Evolutionary conservation across 2,797 vertebrate species (phyloP).

Genomic region (Oreortyx pictus): DNA sequence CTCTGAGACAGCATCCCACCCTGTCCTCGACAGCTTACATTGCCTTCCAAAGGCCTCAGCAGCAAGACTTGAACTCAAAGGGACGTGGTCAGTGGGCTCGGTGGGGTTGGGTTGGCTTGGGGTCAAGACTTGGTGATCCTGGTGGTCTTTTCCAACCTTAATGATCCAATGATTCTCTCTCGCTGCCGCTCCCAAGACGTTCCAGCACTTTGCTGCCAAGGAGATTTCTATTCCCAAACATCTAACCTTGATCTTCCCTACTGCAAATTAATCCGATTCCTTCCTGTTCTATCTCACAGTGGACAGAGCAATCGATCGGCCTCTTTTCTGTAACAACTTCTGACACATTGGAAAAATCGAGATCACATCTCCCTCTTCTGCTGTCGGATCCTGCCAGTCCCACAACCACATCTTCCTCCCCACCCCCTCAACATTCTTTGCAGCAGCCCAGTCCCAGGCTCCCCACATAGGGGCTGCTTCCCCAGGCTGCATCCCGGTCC

Average conservation of each 20-base stretch:
- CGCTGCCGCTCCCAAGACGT: rapidly evolving
- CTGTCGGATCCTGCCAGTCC: not conserved
- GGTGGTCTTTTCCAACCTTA: no score
- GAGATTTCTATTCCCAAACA: not conserved
- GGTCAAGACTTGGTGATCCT: no score
- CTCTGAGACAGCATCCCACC: rapidly evolving
- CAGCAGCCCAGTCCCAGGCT: rapidly evolving
- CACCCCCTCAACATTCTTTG: not conserved
- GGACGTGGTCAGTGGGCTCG: no score
- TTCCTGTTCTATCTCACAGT: conserved; percentile 38
- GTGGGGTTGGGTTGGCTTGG: no score
- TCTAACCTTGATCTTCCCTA: conserved; percentile 65
- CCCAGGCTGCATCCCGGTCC: rapidly evolving
- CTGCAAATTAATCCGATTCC: conserved; percentile 64
- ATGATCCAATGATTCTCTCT: not conserved
- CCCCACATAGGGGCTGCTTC: not conserved
- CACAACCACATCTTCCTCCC: not conserved
- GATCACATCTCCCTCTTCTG: not conserved
- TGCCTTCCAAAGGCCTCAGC: not conserved
- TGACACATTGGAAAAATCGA: not conserved
- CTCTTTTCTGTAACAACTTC: conserved; percentile 35
- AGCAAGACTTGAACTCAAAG: rapidly evolving
- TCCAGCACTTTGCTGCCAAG: not conserved
- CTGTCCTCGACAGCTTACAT: rapidly evolving
- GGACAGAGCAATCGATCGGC: conserved; percentile 36